Evolutionary conservation across 2,888 invertebrate genomes (phyloP), one percentile per base, ranked within the genome.

Genomic region (Nasonia oneida): DNA sequence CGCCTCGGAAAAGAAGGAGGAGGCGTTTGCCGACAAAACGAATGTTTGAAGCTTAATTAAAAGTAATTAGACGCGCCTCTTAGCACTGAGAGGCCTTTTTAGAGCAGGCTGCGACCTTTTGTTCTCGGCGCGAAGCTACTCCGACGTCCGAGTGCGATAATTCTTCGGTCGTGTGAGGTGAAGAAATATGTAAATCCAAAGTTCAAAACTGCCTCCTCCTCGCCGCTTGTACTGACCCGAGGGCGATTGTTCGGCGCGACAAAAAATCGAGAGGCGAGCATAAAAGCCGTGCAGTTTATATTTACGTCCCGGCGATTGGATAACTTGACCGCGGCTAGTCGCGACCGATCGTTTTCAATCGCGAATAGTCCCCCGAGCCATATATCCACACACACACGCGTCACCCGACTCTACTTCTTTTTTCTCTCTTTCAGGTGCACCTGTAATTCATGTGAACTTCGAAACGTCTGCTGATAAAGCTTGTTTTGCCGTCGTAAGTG

Each of bases 271-370:
- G 23, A n/a, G n/a, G n/a, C n/a, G 6, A 8, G 1, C 37, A 37
- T n/a, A 23, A 73, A 73, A 6, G 61, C 1, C 23, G 64, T n/a
- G 5, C 61, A 50, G 50, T 33, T 50, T 79, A n/a, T 70, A 79
- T 50, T 47, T 79, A 50, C n/a, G 33, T 50, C 47, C 10, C 50
- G 39, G 70, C 70, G 79, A 79, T 79, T 79, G 67, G 79, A 79
- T 79, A 79, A 50, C 29, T 79, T 33, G 15, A 8, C 33, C 6
- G 15, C 23, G 1, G 6, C 61, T 2, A 8, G 23, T 5, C 61
- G 23, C 47, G 78, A 47, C 78, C 67, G 64, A 64, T 78, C 67
- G 23, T 61, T 61, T 61, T 23, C 61, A 61, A 61, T 61, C n/a
- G 61, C 23, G n/a, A 61, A 10, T 23, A 61, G 23, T 61, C 23